Conservation (phyloP, 1,140 invertebrate species). For the Drosophila pseudoobscura region DNA sequence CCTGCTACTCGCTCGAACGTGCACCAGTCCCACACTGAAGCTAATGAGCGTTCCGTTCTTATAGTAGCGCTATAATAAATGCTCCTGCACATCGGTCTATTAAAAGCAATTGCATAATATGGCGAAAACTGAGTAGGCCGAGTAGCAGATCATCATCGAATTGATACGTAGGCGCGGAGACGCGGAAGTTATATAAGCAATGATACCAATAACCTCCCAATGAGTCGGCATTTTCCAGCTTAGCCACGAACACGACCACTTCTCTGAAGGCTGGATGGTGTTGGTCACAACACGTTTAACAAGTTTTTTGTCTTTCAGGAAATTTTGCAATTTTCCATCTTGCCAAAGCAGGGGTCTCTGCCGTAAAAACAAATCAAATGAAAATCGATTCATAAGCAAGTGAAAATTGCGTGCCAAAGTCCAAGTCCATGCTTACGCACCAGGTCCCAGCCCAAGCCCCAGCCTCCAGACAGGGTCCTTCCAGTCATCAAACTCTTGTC, state of each 20-base stretch:
- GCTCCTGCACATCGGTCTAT: not conserved
- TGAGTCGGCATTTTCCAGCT: slow-evolving; percentile 56
- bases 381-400: slow-evolving; percentile 49
- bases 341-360: slow-evolving; percentile 47
- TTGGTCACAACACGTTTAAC: slow-evolving; percentile 69
- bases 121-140: slow-evolving; percentile 39
- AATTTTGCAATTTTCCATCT: slow-evolving; percentile 73
- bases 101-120: slow-evolving; percentile 55
- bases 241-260: slow-evolving; percentile 25
- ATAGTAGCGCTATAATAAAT: too few relatives aligned
- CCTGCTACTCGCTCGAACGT: not conserved
- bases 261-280: not conserved
- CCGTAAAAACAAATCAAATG: slow-evolving; percentile 35
- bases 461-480: not conserved
- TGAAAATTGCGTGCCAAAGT: slow-evolving; percentile 25
- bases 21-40: too few relatives aligned
- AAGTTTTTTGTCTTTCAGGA: slow-evolving; percentile 73
- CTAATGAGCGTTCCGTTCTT: too few relatives aligned
- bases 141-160: slow-evolving; percentile 61
- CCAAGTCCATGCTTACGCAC: slow-evolving; percentile 2
- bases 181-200: slow-evolving; percentile 75
- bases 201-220: slow-evolving; percentile 46
- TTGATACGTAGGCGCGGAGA: slow-evolving; percentile 56
- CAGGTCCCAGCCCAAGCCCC: too few relatives aligned
- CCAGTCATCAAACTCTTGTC: slow-evolving; percentile 1